Percentiles rank a stretch among this genome's conserved stretches.
phyloP scores from a whole-genome alignment of 2,888 invertebrate species.

The Caenorhabditis japonica region DNA sequence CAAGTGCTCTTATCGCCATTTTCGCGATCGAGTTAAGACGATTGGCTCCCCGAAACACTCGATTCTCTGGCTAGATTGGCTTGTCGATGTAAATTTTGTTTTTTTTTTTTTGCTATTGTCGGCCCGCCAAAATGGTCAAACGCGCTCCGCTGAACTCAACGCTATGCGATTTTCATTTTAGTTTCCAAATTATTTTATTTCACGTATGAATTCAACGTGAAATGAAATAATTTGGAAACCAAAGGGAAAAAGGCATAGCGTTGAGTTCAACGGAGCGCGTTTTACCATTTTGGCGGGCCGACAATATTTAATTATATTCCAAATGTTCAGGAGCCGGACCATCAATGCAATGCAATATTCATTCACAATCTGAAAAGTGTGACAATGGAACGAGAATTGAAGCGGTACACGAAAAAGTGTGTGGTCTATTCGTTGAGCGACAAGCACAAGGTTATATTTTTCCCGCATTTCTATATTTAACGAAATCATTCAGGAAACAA shows the following conservation, averaged over 20 bases:
- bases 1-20: slow-evolving; percentile 40
- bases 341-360: slow-evolving; percentile 48
- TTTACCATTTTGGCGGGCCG: too few relatives aligned
- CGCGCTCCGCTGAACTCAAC: too few relatives aligned
- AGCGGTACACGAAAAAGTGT: slow-evolving; percentile 39
- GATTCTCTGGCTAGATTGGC: slow-evolving; percentile 44
- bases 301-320: neutral
- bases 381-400: slow-evolving; percentile 37
- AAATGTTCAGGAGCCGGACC: slow-evolving; percentile 33
- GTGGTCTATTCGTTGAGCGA: slow-evolving; percentile 45
- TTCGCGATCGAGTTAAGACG: slow-evolving; percentile 23
- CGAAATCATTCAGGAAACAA: slow-evolving; percentile 34
- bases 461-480: too few relatives aligned
- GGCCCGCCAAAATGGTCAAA: too few relatives aligned
- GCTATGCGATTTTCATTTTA: too few relatives aligned
- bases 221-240: too few relatives aligned
- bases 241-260: too few relatives aligned
- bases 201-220: too few relatives aligned
- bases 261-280: too few relatives aligned
- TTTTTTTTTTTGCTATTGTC: too few relatives aligned
- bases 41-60: slow-evolving; percentile 29
- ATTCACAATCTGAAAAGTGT: slow-evolving; percentile 25
- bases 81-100: slow-evolving; percentile 34
- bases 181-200: too few relatives aligned
- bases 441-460: slow-evolving; percentile 19